Conservation (phyloP, 2,888 invertebrate species). For the Opisthograptis luteolata region DNA sequence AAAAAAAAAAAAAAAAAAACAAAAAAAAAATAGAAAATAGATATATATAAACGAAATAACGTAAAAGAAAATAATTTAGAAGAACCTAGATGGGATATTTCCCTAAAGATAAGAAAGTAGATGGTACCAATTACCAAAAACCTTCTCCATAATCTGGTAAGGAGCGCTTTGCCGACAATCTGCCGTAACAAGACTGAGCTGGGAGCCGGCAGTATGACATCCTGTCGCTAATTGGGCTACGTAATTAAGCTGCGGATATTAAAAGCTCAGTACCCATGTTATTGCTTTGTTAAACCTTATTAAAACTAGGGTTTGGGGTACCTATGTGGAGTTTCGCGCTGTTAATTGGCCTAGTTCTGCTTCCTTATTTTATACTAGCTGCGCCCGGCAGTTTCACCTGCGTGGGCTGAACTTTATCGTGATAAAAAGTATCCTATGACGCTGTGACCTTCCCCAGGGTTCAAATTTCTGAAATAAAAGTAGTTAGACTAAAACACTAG, state of each 20-base stretch:
- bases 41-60: too few relatives aligned
- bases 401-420: too few relatives aligned
- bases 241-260: slow-evolving; percentile 46
- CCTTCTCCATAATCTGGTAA: slow-evolving; percentile 63
- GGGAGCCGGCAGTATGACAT: slow-evolving; percentile 55
- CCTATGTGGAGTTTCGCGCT: not conserved
- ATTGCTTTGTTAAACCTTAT: slow-evolving; percentile 4
- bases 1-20: too few relatives aligned
- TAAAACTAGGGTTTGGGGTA: not conserved
- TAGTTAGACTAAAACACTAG: too few relatives aligned
- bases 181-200: slow-evolving; percentile 25
- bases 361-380: not conserved
- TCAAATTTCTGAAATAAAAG: too few relatives aligned
- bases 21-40: too few relatives aligned
- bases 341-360: not conserved
- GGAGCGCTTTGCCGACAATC: slow-evolving; percentile 56
- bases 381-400: too few relatives aligned
- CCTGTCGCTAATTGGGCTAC: slow-evolving; percentile 62
- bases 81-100: too few relatives aligned
- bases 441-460: too few relatives aligned
- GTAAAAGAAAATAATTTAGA: too few relatives aligned
- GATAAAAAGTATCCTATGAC: too few relatives aligned
- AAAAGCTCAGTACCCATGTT: not conserved
- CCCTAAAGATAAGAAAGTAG: too few relatives aligned
- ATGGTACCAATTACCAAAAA: slow-evolving; percentile 63